phyloP scores from a whole-genome alignment of 2,113 vertebrate species.

The Scytalopus superciliaris region DNA sequence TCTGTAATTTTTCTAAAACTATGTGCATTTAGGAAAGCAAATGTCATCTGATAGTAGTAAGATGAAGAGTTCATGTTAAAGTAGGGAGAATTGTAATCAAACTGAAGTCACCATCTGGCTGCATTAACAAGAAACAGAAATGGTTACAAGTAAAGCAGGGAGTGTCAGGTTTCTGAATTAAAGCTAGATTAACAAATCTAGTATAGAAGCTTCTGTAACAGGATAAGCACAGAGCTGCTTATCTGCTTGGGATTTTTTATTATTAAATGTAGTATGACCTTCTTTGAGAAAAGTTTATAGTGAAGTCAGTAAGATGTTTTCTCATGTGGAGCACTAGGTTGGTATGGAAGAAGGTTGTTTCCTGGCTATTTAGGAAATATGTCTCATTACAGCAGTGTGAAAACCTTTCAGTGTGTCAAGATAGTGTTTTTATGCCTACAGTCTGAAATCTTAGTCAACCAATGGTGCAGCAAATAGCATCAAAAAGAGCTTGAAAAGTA shows the following conservation, averaged over 20 bases:
- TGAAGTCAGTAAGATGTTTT: neutral
- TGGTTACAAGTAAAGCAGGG: neutral
- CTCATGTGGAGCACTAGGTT: neutral
- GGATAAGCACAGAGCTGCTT: neutral
- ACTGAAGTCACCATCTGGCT: slow-evolving; percentile 66
- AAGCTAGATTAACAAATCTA: slow-evolving; percentile 38
- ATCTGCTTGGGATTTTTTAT: neutral
- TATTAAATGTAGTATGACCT: neutral
- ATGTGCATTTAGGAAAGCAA: slow-evolving; percentile 75
- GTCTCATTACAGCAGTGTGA: neutral
- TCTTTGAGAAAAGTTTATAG: neutral
- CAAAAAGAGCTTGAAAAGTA: neutral
- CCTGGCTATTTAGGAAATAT: neutral
- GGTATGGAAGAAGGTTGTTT: neutral
- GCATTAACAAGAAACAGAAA: slow-evolving; percentile 53
- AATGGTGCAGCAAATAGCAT: neutral
- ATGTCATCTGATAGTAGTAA: slow-evolving; percentile 70
- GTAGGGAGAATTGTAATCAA: slow-evolving; percentile 68
- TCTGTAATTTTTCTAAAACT: slow-evolving; percentile 70
- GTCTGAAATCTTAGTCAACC: neutral
- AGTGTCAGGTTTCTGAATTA: slow-evolving; percentile 44
- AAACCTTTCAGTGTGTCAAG: neutral
- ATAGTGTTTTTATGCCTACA: neutral
- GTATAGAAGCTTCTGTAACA: neutral
- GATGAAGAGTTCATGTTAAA: slow-evolving; percentile 50